Evolutionary conservation across 2,113 vertebrate genomes (phyloP), one percentile per base, ranked within the genome.

Genomic region (Oplegnathus fasciatus): DNA sequence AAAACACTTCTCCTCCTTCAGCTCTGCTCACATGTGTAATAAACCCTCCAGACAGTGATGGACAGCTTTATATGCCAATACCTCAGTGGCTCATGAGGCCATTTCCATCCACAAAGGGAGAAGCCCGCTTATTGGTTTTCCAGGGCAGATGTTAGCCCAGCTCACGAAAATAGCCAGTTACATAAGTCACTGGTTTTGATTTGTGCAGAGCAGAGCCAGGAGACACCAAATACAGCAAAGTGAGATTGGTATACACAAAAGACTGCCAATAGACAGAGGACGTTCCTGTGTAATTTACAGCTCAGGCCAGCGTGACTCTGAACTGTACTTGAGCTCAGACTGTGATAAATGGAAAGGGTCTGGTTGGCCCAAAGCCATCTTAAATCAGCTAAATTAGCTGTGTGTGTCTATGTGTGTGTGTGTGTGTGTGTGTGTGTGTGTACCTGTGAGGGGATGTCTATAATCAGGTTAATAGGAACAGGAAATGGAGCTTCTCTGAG

Each of bases 401-500:
- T 80, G 52, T 76, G 68, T 67, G 34, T 84, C 18, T 80, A 48
- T 75, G 48, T 78, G 66, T 74, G 40, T 62, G 58, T 76, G 60
- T 73, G 28, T 77, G 58, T 77, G 66, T 44, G 66, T 66, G 50
- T 86, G 73, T 79, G 71, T 37, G 72, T 65, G 89, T 80, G 81
- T 65, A 77, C 71, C 66, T 87, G 73, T 66, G 60, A 79, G 80
- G 80, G 71, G 60, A 79, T 79, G 69, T 91, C 55, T 65, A 64
- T 93, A 94, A 94, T 92, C 82, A 89, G 84, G 83, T 90, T 93
- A 92, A 93, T 88, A 86, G 82, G 78, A 84, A 84, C 85, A 91
- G 92, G 90, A 95, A 90, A 92, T 91, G 76, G 93, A 92, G 83
- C 75, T 89, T 88, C 80, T 83, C 67, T 82, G 86, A 71, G 87